Evolutionary conservation across 2,113 vertebrate genomes (phyloP), one percentile per base, ranked within the genome.

Genomic region (Vimba vimba): DNA sequence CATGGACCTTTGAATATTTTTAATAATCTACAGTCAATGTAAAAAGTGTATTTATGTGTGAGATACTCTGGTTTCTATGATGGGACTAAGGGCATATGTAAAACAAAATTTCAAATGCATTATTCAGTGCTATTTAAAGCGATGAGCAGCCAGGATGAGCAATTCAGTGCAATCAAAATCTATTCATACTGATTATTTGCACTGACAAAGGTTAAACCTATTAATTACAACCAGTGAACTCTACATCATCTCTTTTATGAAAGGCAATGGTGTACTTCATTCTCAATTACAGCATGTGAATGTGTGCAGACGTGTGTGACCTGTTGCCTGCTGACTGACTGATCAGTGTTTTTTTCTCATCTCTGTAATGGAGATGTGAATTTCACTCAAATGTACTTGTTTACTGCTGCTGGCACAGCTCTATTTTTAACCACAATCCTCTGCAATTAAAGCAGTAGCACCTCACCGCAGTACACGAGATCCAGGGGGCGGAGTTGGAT

Each of bases 251-350:
- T 80, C 30, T 71, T 82, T 84, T 85, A 76, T 60, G 47, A 76
- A 84, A 55, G 39, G 0, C 36, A 75, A 57, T 71, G 73, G 66
- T 75, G 45, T 47, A 52, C 47, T 82, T 84, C 77, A 84, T 25
- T 85, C 47, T 57, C 71, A 87, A 80, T 87, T 89, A 89, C 80
- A 85, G 69, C 1, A 36, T 83, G 13, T 39, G 77, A 45, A 57
- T 55, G 69, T 79, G 79, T 85, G 55, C 43, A 52, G 83, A 86
- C 39, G n/a, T 75, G 78, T 50, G 64, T 88, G 87, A 90, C 85
- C 85, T 77, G 78, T 88, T 91, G 89, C 92, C 91, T 93, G 89
- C 83, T 88, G 71, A 89, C 73, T 93, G 93, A 93, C 91, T 85
- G 43, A 74, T 87, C 83, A 82, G 23, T 59, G 27, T 27, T 77